Evolutionary conservation across 2,113 vertebrate species (phyloP).

Genomic region (Asarcornis scutulata): DNA sequence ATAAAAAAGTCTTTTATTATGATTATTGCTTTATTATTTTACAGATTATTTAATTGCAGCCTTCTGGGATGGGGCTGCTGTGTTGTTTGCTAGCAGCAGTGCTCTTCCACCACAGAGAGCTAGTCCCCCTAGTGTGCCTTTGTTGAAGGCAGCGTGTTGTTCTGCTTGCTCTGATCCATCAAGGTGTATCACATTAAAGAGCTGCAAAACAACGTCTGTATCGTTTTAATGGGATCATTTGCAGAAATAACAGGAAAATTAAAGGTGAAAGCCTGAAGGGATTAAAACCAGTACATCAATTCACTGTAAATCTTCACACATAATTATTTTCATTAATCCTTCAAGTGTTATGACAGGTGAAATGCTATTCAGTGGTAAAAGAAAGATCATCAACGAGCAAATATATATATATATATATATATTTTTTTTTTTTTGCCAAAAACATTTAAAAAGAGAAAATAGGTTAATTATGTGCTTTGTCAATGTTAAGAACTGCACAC

Average conservation of each 20-base stretch:
- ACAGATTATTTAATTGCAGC: neutral
- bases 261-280: neutral
- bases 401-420: too few species aligned
- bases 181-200: neutral
- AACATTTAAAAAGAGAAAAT: neutral
- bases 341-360: neutral
- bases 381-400: neutral
- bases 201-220: neutral
- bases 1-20: neutral
- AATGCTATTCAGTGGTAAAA: neutral
- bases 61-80: neutral
- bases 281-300: neutral
- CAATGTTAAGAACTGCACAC: neutral
- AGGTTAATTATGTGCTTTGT: rapidly evolving
- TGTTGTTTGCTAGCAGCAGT: neutral
- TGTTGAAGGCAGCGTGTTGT: neutral
- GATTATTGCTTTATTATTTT: neutral
- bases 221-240: neutral
- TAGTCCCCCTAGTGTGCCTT: slow-evolving; percentile 28
- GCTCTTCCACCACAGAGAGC: neutral
- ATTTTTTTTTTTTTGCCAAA: neutral
- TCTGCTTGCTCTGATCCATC: neutral
- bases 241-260: neutral
- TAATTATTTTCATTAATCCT: neutral
- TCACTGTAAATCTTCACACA: neutral